Conservation (phyloP, 2,797 vertebrate species). For the Melanogrammus aeglefinus region DNA sequence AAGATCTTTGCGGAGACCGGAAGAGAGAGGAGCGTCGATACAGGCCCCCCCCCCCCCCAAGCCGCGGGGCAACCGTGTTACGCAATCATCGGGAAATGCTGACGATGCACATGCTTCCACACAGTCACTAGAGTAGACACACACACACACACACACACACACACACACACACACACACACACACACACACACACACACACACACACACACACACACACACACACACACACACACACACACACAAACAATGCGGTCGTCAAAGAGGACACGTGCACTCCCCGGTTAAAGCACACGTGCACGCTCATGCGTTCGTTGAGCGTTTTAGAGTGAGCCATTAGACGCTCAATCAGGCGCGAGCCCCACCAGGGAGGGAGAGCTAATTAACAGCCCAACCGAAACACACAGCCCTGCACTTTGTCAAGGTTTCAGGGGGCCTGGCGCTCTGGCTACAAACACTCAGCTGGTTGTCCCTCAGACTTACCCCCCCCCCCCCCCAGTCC, state of each 20-base stretch:
- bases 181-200: constrained; percentile 29
- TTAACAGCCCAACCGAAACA: constrained; percentile 66
- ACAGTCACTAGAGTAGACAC: constrained; percentile 34
- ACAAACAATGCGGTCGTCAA: not conserved
- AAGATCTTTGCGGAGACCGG: no score
- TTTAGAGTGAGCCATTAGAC: constrained; percentile 71
- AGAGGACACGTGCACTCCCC: not conserved
- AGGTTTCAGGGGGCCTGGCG: constrained; percentile 55
- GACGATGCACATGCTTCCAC: constrained; percentile 10
- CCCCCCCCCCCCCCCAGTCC: constrained; percentile 2
- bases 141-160: constrained; percentile 20
- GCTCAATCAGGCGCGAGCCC: constrained; percentile 65
- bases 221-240: constrained; percentile 32
- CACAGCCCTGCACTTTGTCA: constrained; percentile 67
- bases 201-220: constrained; percentile 12
- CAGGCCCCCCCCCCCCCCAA: constrained; percentile 29
- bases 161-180: constrained; percentile 32
- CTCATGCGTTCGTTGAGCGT: constrained; percentile 57
- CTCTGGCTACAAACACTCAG: constrained; percentile 29
- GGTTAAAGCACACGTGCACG: not conserved
- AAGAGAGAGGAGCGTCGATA: constrained; percentile 13
- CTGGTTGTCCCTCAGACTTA: constrained; percentile 9
- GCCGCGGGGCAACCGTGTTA: constrained; percentile 44
- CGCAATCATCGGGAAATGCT: constrained; percentile 34
- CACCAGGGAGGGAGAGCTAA: constrained; percentile 68